These are phyloP conservation scores for Takifugu bimaculatus DNA, from an alignment of 2,113 vertebrate species.

Conservation along the genomic window DNA sequence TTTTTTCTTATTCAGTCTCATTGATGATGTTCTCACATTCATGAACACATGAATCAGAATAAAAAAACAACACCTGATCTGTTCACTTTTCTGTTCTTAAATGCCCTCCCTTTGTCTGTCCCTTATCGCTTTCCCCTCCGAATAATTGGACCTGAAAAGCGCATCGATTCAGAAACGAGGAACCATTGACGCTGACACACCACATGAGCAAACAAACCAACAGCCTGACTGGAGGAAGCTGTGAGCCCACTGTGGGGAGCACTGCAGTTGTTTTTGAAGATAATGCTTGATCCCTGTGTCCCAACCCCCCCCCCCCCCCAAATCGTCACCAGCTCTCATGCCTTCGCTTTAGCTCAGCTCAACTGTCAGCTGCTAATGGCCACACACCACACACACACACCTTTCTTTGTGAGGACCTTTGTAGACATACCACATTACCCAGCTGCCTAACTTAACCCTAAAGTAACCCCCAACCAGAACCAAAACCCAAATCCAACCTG, in stretches of 20 bases:
- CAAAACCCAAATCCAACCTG: no score
- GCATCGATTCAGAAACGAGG: conserved; percentile 45
- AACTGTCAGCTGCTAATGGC: conserved; percentile 40
- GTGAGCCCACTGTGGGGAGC: conserved; percentile 47
- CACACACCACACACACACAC: conserved; percentile 18
- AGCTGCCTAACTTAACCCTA: no score
- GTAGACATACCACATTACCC: no score
- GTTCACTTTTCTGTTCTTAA: conserved; percentile 25
- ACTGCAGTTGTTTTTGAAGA: conserved; percentile 56
- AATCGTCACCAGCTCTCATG: conserved; percentile 34
- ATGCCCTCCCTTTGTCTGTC: conserved; percentile 9
- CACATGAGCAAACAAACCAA: conserved; percentile 42
- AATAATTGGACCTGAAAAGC: conserved; percentile 34
- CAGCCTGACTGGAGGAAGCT: conserved; percentile 56
- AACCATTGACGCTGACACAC: conserved; percentile 8
- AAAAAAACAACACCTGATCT: background rate
- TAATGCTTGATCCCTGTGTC: conserved; percentile 53
- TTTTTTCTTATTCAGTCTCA: no score
- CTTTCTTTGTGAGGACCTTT: no score
- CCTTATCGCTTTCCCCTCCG: conserved; percentile 15
- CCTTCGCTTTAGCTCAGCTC: conserved; percentile 49
- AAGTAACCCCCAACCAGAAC: no score
- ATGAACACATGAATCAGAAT: no score
- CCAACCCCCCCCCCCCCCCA: conserved; percentile 4
- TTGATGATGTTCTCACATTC: no score